Base-by-base conservation (phyloP, 1,140 invertebrate species). In the Lepidurus couesii region DNA sequence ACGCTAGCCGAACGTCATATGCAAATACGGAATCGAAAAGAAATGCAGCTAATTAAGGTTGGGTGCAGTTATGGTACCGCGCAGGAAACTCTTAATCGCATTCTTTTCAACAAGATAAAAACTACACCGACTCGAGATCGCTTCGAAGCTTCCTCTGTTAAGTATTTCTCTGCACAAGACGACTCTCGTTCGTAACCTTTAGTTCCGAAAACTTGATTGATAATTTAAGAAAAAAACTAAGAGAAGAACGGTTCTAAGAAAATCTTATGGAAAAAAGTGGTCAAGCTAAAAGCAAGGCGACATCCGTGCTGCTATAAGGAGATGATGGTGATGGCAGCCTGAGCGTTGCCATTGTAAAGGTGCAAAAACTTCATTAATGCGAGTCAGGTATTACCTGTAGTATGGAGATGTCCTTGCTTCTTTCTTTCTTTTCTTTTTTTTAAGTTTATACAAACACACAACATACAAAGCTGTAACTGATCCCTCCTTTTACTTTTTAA, bases 311-410 rank as follows among this genome's bases (percentile, higher is more conserved):
- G 53, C 16, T 65, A 16, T n/a, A n/a, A n/a, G 16, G 34, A 34
- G 53, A 65, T 65, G 53, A 65, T 21, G 16, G 53, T 65, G 53
- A 21, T 65, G 53, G 53, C 53, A 65, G n/a, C 21, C 53, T 65
- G 8, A 7, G n/a, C 53, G 16, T 65, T 65, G 53, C 6, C 13
- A 65, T 65, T 21, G 53, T 65, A 21, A 21, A 65, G 53, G 9
- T 65, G 53, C 53, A 65, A 65, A 65, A 65, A 65, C 53, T 11
- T 65, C 53, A 65, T 65, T 65, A 65, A 65, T 65, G 53, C 53
- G 53, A 65, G 53, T 65, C 53, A 65, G 53, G 53, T 65, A 65
- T 65, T 34, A 21, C 53, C 21, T 13, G 9, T 65, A 65, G 53
- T 13, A 65, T 65, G 53, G 53, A 65, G n/a, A 65, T 65, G 53